These are phyloP conservation scores for Danionella dracula DNA, from an alignment of 2,797 vertebrate species.

Conservation along the genomic window DNA sequence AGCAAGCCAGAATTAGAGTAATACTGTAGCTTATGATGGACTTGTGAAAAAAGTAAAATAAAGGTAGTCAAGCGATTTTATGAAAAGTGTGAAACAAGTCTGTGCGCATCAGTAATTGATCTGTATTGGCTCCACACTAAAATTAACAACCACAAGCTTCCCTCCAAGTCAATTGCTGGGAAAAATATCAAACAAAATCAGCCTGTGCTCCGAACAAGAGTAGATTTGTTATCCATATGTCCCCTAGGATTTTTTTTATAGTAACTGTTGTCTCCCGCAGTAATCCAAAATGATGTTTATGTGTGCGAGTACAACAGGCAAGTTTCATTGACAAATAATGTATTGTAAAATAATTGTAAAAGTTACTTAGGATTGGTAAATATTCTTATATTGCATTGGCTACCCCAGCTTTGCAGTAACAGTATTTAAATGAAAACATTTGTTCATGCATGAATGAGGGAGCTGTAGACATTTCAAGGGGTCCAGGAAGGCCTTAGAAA, in stretches of 20 bases:
- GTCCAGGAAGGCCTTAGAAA: too few relatives aligned
- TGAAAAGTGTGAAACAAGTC: slow-evolving; percentile 19
- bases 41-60: too few relatives aligned
- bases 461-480: too few relatives aligned
- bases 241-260: slow-evolving; percentile 29
- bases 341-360: too few relatives aligned
- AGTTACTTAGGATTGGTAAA: too few relatives aligned
- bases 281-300: too few relatives aligned
- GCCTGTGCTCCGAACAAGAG: slow-evolving; percentile 30
- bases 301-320: too few relatives aligned
- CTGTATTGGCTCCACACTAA: slow-evolving; percentile 26
- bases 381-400: too few relatives aligned
- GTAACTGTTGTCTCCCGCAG: slow-evolving; percentile 39
- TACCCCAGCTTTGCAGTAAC: too few relatives aligned
- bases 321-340: too few relatives aligned
- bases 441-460: too few relatives aligned
- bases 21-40: neutral
- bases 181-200: slow-evolving; percentile 55
- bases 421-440: too few relatives aligned
- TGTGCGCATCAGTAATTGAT: slow-evolving; percentile 43
- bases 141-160: slow-evolving; percentile 43
- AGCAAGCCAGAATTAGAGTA: slow-evolving; percentile 13
- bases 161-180: slow-evolving; percentile 44
- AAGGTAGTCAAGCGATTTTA: slow-evolving; percentile 10
- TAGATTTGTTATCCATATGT: slow-evolving; percentile 45